Base-by-base conservation (phyloP, 1,140 invertebrate species). In the Ips nitidus region DNA sequence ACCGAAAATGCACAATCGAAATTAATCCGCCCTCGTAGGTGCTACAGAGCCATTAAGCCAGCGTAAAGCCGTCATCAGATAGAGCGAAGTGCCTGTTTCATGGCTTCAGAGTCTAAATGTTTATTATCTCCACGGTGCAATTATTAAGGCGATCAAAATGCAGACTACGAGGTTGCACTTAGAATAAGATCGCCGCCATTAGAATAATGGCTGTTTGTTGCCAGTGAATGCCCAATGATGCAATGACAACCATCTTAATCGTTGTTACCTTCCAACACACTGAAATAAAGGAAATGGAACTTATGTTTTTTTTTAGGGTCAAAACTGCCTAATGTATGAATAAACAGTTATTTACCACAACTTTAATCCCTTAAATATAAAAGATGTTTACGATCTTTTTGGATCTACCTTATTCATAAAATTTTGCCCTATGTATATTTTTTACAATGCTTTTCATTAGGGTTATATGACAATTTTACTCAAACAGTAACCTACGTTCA, bases 11-110 rank as follows among this genome's bases (percentile, higher is more conserved):
- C 3, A 22, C 45, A 8, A 50, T 50, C 45, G 45, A 50, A 50
- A 50, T 50, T 50, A 50, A 50, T 50, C 45, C 45, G 22, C 45
- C 45, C 45, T 22, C 6, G 6, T 50, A 50, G 45, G 45, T 50
- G 45, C 45, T 50, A 50, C 45, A 50, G 45, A 50, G 45, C 45
- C 45, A 50, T 50, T 50, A 50, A 50, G 45, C 45, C 45, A 50
- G 45, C 45, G 45, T 50, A 50, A 50, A 50, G 45, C 6, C 45
- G 22, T 50, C 45, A 50, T 50, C 45, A 50, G 45, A 50, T 50
- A 50, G 45, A 50, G 45, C 45, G 45, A 50, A 50, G 45, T 50
- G 45, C 45, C 45, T 50, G 45, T 50, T 50, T 50, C 45, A 50
- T 50, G 45, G 45, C 45, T 50, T 50, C 45, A 50, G 6, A 50